Conservation (phyloP, 2,113 vertebrate species). For the Tachuris rubrigastra region DNA sequence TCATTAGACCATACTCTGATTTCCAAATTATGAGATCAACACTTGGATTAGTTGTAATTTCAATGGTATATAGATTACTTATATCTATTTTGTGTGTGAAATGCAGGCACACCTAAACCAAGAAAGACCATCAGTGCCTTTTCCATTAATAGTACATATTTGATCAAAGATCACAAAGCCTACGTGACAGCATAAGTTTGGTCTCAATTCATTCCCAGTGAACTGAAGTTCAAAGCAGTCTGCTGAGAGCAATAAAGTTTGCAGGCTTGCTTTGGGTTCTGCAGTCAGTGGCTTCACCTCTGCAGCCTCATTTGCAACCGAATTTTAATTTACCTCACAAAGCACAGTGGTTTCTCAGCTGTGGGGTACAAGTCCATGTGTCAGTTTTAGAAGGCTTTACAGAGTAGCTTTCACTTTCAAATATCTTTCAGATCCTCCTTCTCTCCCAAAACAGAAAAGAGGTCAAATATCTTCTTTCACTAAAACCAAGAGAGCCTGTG, state of each 20-base stretch:
- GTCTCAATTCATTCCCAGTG: background rate
- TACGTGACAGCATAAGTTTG: background rate
- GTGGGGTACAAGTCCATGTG: background rate
- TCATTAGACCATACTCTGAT: background rate
- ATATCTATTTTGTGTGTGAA: background rate
- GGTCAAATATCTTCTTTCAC: background rate
- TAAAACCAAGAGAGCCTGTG: background rate
- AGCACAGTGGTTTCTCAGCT: background rate
- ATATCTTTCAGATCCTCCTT: background rate
- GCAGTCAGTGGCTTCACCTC: background rate
- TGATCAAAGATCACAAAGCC: background rate
- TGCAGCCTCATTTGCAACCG: background rate
- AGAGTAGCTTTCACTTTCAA: background rate
- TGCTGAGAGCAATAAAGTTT: background rate
- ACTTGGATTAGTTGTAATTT: background rate
- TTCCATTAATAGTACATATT: background rate
- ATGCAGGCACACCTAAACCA: background rate
- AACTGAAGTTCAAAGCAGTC: background rate
- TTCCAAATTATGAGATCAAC: background rate
- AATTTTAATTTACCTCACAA: background rate
- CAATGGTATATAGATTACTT: background rate
- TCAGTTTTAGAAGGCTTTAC: background rate
- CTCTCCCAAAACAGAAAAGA: background rate
- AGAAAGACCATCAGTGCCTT: background rate
- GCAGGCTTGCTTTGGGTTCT: background rate